Base-by-base conservation (phyloP, 2,113 vertebrate species). In the Phalacrocorax pelagicus region DNA sequence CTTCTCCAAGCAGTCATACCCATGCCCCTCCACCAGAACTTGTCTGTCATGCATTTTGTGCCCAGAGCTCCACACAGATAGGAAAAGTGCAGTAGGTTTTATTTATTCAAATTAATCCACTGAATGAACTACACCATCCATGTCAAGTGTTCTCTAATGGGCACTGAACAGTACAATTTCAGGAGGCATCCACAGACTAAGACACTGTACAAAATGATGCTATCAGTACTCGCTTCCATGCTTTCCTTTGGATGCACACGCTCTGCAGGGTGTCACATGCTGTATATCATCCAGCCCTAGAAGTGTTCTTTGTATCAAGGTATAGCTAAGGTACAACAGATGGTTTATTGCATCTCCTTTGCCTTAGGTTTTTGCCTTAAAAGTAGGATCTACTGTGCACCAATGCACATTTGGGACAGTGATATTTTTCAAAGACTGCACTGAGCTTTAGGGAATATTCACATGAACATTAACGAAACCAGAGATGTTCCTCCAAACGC, bases 401-500 rank as follows among this genome's bases (percentile, higher is more conserved):
- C 70, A 85, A 49, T 30, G 22, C 34, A 65, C 54, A 85, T 59
- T 44, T 82, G 81, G 44, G 52, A 70, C 29, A 91, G 34, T 15
- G 59, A 20, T 9, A 12, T 42, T 72, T 57, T 90, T 85, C 54
- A 57, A 80, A 85, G 61, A 47, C 36, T 2, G 1, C 57, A 54
- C 12, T 80, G 74, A 88, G 74, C 70, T 79, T 93, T 46, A 79
- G 44, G 62, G 84, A 85, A 69, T 34, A 66, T 42, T 80, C 24
- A 3, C 12, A 16, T 29, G 23, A 91, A 62, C 9, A 0, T 52
- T 73, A 67, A 49, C 46, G 44, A 89, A 74, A 91, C 16, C 32
- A 69, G 34, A 79, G 63, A 80, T 26, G 34, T 5, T 77, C 66
- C 49, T 9, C 8, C 40, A 69, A 92, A 92, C 10, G 8, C 6